Conservation (phyloP, 1,140 invertebrate species). For the Mactra quadrangularis region DNA sequence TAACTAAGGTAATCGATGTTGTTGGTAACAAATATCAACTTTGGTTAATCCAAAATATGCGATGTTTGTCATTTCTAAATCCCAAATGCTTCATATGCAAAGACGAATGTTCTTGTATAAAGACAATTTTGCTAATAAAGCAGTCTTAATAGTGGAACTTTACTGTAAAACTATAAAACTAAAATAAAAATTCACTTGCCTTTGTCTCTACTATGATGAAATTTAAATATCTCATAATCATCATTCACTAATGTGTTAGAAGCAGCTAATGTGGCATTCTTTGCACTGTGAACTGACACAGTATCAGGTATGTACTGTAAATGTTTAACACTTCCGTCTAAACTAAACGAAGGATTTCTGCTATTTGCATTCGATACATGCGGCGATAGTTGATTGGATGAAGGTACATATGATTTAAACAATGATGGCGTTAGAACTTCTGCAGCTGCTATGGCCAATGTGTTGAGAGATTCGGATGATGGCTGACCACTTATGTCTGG, state of each 20-base stretch:
- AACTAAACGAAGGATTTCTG: slow-evolving; percentile 77
- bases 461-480: slow-evolving; percentile 79
- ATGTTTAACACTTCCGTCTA: slow-evolving; percentile 71
- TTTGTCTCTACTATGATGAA: slow-evolving; percentile 76
- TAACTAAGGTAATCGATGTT: too few species aligned
- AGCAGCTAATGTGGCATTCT: slow-evolving; percentile 95
- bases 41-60: too few species aligned
- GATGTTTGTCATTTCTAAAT: too few species aligned
- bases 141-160: too few species aligned
- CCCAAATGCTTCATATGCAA: too few species aligned
- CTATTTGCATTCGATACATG: slow-evolving; percentile 70
- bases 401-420: slow-evolving; percentile 75
- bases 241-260: slow-evolving; percentile 82
- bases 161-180: too few species aligned
- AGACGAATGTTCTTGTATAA: too few species aligned
- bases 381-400: slow-evolving; percentile 77
- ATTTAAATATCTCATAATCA: slow-evolving; percentile 72
- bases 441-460: slow-evolving; percentile 70
- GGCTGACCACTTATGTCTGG: slow-evolving; percentile 76
- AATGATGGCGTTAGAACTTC: slow-evolving; percentile 73
- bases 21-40: too few species aligned
- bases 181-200: slow-evolving; percentile 81
- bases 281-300: slow-evolving; percentile 93
- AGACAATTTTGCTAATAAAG: too few species aligned
- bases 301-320: slow-evolving; percentile 87